Evolutionary conservation across 30 jellyfish, hydroid and myxozoan species (phyloP).

Genomic region (Hydractinia echinata): DNA sequence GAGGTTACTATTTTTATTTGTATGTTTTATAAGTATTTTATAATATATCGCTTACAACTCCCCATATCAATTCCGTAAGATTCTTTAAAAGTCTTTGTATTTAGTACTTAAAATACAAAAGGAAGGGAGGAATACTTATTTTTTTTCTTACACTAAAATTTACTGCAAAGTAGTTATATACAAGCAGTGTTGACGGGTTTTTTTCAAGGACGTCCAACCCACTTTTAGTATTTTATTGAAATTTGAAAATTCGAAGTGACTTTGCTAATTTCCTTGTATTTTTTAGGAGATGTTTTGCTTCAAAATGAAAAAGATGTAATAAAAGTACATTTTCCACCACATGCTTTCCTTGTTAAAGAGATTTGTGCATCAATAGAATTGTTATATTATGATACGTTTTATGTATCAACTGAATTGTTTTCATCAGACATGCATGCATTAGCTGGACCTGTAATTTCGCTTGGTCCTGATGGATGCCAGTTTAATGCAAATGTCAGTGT

Average conservation of each 20-base stretch:
- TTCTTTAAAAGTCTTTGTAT: too few species aligned
- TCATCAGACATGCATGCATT: slow-evolving; percentile 16
- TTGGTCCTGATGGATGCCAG: slow-evolving; percentile 64
- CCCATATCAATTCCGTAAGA: too few species aligned
- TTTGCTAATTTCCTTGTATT: not conserved
- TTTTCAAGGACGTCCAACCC: not conserved
- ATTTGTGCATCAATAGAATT: slow-evolving; percentile 45
- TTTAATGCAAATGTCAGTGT: slow-evolving; percentile 57
- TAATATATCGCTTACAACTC: too few species aligned
- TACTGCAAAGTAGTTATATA: too few species aligned
- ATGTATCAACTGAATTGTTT: slow-evolving; percentile 27
- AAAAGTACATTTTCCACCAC: slow-evolving; percentile 44
- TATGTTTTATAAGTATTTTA: too few species aligned
- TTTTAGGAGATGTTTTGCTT: slow-evolving; percentile 1
- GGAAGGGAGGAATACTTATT: too few species aligned
- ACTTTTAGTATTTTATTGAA: not conserved
- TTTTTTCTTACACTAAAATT: too few species aligned
- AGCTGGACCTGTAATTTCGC: slow-evolving; percentile 63
- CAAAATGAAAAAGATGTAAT: slow-evolving; percentile 30
- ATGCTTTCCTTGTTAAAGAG: slow-evolving; percentile 12
- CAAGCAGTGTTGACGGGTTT: not conserved
- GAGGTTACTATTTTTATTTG: too few species aligned
- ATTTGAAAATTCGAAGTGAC: too few species aligned
- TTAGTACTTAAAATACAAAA: too few species aligned
- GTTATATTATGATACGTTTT: slow-evolving; percentile 51